Base-by-base conservation (phyloP, 2,888 invertebrate genomes). In the Trissolcus brochymenae region DNA sequence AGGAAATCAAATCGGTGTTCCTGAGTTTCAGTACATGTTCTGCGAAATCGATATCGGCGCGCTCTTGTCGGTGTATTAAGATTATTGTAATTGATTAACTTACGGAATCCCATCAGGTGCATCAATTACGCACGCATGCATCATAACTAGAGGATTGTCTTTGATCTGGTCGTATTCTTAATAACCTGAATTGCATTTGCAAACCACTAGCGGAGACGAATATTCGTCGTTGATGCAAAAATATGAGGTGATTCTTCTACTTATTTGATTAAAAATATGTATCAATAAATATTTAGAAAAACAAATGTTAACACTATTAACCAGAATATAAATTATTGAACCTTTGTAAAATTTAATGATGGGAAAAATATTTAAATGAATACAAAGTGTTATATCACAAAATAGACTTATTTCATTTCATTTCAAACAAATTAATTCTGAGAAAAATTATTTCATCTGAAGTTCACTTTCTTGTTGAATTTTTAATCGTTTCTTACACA, bases 11-110 rank as follows among this genome's bases (percentile, higher is more conserved):
- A 74, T 74, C 67, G 57, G 68, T 72, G 67, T 72, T 55, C 74
- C 61, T 14, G 7, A 13, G 14, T 65, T 57, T 68, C 51, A 40
- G 62, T 56, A 54, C 72, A 54, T 61, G 73, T 70, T 75, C 67
- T 66, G 35, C 65, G 66, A 60, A 78, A 79, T 78, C 78, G 68
- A 70, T 66, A 72, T 62, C 62, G 73, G 66, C 75, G 62, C 70
- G 78, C 68, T 67, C 73, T 64, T 61, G 40, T 76, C 79, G 67
- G 79, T 82, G 82, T 85, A 87, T 87, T 85, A 82, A 87, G 87
- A 88, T 88, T 88, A 88, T 88, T 87, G 86, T 88, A 88, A 88
- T 88, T 85, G 87, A 87, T 86, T 85, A 85, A 87, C 87, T 88
- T 88, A 86, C 85, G 85, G 87, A 87, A 86, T 83, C 84, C 86